Conservation (phyloP, 2,888 invertebrate genomes). For the Zygaena filipendulae region DNA sequence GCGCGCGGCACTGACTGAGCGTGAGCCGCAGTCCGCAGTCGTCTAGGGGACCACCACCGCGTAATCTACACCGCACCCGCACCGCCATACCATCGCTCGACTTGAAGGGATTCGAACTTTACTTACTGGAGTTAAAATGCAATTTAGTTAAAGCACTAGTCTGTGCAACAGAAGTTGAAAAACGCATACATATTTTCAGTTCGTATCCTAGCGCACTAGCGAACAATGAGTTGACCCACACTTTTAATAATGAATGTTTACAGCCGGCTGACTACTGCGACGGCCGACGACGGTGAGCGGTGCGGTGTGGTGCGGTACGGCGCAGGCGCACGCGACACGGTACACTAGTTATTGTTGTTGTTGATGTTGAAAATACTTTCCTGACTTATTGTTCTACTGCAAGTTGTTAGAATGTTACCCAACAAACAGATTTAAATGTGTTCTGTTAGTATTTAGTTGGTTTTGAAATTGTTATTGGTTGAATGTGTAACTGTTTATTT, state of each 20-base stretch:
- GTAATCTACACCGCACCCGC: conserved; percentile 13
- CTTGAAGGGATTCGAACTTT: conserved; percentile 2
- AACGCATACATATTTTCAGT: conserved; percentile 1
- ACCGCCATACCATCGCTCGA: conserved; percentile 5
- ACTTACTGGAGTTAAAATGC: too few relatives aligned
- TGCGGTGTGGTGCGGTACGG: too few relatives aligned
- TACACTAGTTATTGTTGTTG: conserved; percentile 28
- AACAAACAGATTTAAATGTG: conserved; percentile 27
- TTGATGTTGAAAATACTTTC: conserved; percentile 41
- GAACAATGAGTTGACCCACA: conserved; percentile 41
- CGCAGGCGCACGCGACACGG: conserved; percentile 26
- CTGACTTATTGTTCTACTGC: conserved; percentile 41
- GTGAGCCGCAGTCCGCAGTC: conserved; percentile 19
- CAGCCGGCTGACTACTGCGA: conserved; percentile 25
- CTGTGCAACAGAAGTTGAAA: not conserved
- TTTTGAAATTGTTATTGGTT: too few relatives aligned
- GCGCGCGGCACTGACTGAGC: conserved; percentile 50
- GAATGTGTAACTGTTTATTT: too few relatives aligned
- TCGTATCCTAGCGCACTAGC: conserved; percentile 14
- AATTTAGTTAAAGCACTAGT: conserved; percentile 2
- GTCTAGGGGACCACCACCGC: conserved; percentile 16
- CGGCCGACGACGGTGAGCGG: too few relatives aligned
- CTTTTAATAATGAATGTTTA: conserved; percentile 47
- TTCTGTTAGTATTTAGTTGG: too few relatives aligned
- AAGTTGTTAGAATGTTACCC: conserved; percentile 33